Base-by-base conservation (phyloP, 2,113 vertebrate species). In the Oxyruncus cristatus region DNA sequence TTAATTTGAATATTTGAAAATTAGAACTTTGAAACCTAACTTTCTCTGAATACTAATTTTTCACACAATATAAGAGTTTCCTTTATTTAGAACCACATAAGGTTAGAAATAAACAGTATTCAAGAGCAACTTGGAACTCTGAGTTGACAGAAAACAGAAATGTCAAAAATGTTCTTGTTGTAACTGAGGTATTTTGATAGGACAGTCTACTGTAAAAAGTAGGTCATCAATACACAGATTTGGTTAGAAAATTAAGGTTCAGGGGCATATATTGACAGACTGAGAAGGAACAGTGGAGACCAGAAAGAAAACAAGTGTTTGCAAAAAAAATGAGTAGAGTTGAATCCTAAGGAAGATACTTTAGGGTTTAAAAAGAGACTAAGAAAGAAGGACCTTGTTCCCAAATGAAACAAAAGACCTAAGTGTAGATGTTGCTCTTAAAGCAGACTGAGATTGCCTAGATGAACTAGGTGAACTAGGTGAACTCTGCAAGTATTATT, bases 211-310 rank as follows among this genome's bases (percentile, higher is more conserved):
- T n/a, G 58, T 37, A 76, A 92, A 92, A 75, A 92, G 9, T 55
- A 80, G 30, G 33, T 35, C 75, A 88, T 94, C 62, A 90, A 67
- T 88, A 73, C 28, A 77, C 12, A 28, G 24, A 28, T 85, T 77
- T 55, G 79, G 50, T 76, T 73, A 77, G 63, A 96, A 97, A 96
- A 92, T 73, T 83, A 73, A 90, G 50, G 46, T 90, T 79, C 37
- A 41, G 12, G n/a, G 35, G 83, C 24, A 56, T 13, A 46, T 95
- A 85, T 59, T 41, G 82, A 61, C 49, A 78, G 16, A 12, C 30
- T 50, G 33, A 71, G 55, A 82, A 83, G 22, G 12, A 95, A 52
- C 6, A 83, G 5, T 11, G 44, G 12, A 70, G 2, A 22, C 27
- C 81, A 75, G 35, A 72, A 88, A 86, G 26, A 77, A 68, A 74